A percentile compares a stretch with the other conserved stretches of the same genome.
These are phyloP conservation scores for Miichthys miiuy DNA, from an alignment of 2,797 vertebrate species.

Conservation along the genomic window DNA sequence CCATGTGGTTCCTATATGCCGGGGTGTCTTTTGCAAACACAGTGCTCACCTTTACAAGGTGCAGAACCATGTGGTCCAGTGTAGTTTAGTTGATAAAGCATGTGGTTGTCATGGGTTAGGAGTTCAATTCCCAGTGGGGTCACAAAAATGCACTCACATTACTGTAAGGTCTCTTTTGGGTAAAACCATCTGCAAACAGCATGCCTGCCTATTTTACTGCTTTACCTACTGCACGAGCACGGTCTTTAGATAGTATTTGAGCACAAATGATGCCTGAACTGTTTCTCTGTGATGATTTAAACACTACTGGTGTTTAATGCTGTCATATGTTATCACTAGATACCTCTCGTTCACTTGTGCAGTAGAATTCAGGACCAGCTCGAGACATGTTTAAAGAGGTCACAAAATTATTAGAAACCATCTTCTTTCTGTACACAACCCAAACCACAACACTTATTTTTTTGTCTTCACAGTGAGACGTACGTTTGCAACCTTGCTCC, in stretches of 20 bases:
- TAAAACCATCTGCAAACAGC: conserved; percentile 69
- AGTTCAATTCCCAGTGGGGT: conserved; percentile 67
- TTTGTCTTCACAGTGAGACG: not conserved
- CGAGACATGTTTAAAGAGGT: conserved; percentile 31
- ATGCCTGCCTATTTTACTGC: conserved; percentile 56
- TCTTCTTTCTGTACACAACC: conserved; percentile 25
- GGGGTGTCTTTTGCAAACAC: conserved; percentile 16
- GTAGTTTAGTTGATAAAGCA: conserved; percentile 47
- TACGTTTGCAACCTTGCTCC: conserved; percentile 13
- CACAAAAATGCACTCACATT: conserved; percentile 59
- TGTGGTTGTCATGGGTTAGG: conserved; percentile 57
- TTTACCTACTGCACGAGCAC: conserved; percentile 24
- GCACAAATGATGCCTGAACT: conserved; percentile 10
- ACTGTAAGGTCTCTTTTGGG: conserved; percentile 52
- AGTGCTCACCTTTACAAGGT: conserved; percentile 55
- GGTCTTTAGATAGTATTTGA: conserved; percentile 27
- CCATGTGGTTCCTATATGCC: conserved; percentile 28
- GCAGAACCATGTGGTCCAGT: conserved; percentile 22
- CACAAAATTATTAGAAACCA: conserved; percentile 46
- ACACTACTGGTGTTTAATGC: conserved; percentile 21
- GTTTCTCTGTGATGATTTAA: conserved; percentile 23
- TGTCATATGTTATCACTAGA: conserved; percentile 16
- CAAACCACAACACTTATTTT: not conserved
- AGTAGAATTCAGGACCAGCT: conserved; percentile 23
- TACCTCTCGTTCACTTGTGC: conserved; percentile 19